These are phyloP conservation scores for Nibea albiflora DNA, from an alignment of 2,113 vertebrate species.

Conservation along the genomic window DNA sequence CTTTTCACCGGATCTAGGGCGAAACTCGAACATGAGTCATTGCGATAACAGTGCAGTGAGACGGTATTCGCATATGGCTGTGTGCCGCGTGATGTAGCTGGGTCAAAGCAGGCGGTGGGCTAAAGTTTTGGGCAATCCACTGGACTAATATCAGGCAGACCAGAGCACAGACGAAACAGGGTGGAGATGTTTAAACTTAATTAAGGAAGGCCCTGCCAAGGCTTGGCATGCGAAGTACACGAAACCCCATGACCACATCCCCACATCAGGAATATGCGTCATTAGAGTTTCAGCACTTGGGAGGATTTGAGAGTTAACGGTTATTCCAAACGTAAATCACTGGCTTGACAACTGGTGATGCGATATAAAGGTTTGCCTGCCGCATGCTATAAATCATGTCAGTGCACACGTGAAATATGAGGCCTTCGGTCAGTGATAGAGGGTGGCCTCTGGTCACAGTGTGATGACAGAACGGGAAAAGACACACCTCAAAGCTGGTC, in stretches of 20 bases:
- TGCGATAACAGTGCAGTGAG: slow-evolving; percentile 11
- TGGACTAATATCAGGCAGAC: slow-evolving; percentile 56
- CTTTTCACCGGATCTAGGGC: background rate
- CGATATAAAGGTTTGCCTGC: slow-evolving; percentile 5
- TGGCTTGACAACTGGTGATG: background rate
- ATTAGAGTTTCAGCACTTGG: slow-evolving; percentile 32
- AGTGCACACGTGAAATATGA: slow-evolving; percentile 20
- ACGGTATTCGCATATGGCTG: slow-evolving; percentile 33
- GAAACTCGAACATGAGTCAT: slow-evolving; percentile 18
- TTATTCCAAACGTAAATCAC: slow-evolving; percentile 37
- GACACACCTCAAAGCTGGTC: slow-evolving; percentile 92
- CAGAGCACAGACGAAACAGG: slow-evolving; percentile 68
- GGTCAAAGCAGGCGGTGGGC: slow-evolving; percentile 32
- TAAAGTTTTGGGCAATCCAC: slow-evolving; percentile 43
- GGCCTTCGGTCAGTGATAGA: background rate
- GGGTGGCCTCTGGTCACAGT: background rate
- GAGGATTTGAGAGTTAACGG: slow-evolving; percentile 22
- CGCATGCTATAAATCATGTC: slow-evolving; percentile 14
- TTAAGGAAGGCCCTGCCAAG: slow-evolving; percentile 70
- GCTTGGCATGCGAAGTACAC: slow-evolving; percentile 56
- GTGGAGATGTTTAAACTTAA: slow-evolving; percentile 74
- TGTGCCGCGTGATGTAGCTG: slow-evolving; percentile 38
- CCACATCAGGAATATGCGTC: slow-evolving; percentile 54
- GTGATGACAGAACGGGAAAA: slow-evolving; percentile 30
- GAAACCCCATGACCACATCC: slow-evolving; percentile 56